phyloP scores from a whole-genome alignment of 2,888 invertebrate genomes.

The Drosophila mimetica region DNA sequence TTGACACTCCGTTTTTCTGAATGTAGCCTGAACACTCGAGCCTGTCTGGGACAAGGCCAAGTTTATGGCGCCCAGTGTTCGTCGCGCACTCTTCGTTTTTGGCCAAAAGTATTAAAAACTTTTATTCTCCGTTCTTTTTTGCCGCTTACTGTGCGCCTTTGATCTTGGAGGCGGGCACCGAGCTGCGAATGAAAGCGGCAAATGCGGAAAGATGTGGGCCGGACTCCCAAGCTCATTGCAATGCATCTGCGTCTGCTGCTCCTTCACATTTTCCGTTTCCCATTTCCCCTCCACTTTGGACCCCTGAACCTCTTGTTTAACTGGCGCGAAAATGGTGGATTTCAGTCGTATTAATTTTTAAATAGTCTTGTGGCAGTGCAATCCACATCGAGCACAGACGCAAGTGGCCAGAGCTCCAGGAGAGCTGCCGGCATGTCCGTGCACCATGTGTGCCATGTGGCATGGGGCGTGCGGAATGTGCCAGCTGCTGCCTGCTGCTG shows the following conservation, averaged over 20 bases:
- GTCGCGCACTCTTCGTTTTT: slow-evolving; percentile 21
- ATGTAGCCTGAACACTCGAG: slow-evolving; percentile 8
- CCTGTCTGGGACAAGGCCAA: slow-evolving; percentile 35
- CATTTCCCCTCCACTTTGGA: neutral
- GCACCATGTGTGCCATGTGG: slow-evolving; percentile 26
- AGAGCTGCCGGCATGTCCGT: slow-evolving; percentile 18
- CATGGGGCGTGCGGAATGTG: slow-evolving; percentile 8
- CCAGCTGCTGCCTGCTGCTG: slow-evolving; percentile 45
- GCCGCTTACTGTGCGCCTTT: slow-evolving; percentile 43
- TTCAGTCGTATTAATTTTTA: slow-evolving; percentile 71
- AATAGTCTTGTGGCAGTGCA: slow-evolving; percentile 55
- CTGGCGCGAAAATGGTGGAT: slow-evolving; percentile 61
- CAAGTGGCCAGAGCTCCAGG: slow-evolving; percentile 4
- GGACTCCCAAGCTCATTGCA: slow-evolving; percentile 35
- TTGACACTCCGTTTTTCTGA: neutral
- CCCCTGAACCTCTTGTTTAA: slow-evolving; percentile 39
- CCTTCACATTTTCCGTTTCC: slow-evolving; percentile 7
- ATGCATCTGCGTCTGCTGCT: slow-evolving; percentile 24
- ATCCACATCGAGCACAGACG: slow-evolving; percentile 22
- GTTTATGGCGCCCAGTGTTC: slow-evolving; percentile 33
- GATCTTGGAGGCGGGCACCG: slow-evolving; percentile 43
- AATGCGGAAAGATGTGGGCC: slow-evolving; percentile 32
- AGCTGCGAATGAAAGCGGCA: slow-evolving; percentile 5
- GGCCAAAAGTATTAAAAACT: slow-evolving; percentile 66
- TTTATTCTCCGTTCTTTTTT: slow-evolving; percentile 32